Evolutionary conservation across 2,797 vertebrate species (phyloP).

Genomic region (Microhierax caerulescens): DNA sequence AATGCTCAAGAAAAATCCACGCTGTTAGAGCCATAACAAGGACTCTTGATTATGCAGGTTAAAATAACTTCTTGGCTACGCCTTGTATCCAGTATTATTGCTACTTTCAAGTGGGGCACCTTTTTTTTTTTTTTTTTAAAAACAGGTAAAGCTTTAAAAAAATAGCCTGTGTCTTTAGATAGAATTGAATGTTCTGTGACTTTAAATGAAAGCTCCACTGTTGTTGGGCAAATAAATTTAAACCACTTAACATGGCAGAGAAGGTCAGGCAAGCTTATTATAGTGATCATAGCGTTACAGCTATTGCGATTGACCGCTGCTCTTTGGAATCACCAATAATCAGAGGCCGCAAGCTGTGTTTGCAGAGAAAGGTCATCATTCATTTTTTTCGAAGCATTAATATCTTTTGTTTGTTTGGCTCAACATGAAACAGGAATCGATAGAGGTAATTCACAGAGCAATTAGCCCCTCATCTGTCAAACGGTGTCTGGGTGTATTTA

Average conservation of each 20-base stretch:
- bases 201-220: constrained; percentile 84
- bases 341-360: constrained; percentile 87
- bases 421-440: constrained; percentile 90
- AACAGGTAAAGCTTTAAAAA: neutral
- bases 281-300: constrained; percentile 87
- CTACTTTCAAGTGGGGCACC: neutral
- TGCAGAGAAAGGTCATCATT: constrained; percentile 91
- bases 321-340: constrained; percentile 87
- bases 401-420: constrained; percentile 92
- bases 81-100: neutral
- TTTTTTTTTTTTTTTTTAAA: neutral
- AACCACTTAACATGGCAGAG: constrained; percentile 87
- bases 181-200: constrained; percentile 83
- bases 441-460: constrained; percentile 90
- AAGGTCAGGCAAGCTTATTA: constrained; percentile 87
- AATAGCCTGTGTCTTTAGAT: constrained; percentile 69
- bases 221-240: constrained; percentile 89
- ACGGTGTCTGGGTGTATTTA: constrained; percentile 85
- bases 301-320: constrained; percentile 85
- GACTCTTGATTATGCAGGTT: neutral
- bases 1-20: neutral
- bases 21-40: neutral
- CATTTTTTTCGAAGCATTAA: constrained; percentile 89
- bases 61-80: neutral
- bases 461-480: constrained; percentile 90